Percentiles rank a stretch among this genome's conserved stretches.
Conservation (phyloP, 1,140 invertebrate genomes). For the Archivesica marissinica region DNA sequence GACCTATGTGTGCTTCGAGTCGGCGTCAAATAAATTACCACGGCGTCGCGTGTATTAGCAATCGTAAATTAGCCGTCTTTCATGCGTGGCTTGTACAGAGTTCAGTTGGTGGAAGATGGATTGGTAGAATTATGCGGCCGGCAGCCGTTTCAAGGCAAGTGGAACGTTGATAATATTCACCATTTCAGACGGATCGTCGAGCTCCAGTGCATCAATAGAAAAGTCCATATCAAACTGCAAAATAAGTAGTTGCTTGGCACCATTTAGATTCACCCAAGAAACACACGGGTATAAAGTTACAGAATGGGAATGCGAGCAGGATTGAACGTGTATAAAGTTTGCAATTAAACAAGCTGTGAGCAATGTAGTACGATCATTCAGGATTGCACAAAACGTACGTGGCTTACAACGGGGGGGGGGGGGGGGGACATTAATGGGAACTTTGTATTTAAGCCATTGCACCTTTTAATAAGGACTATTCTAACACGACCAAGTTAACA, state of each 20-base stretch:
- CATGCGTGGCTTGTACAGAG: too few relatives aligned
- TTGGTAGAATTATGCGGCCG: conserved; percentile 1
- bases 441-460: too few relatives aligned
- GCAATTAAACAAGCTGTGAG: neutral
- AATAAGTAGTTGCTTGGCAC: neutral
- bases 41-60: too few relatives aligned
- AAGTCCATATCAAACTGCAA: conserved; percentile 35
- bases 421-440: neutral
- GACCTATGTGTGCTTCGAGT: too few relatives aligned
- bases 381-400: neutral
- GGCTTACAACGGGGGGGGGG: neutral
- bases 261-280: neutral
- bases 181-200: conserved; percentile 27
- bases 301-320: neutral
- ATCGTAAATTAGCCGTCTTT: too few relatives aligned
- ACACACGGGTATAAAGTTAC: neutral
- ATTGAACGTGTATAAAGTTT: neutral
- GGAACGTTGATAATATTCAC: neutral
- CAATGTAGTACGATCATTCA: neutral
- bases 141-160: neutral
- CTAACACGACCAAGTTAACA: too few relatives aligned
- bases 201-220: conserved; percentile 27
- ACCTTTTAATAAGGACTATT: too few relatives aligned
- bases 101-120: too few relatives aligned
- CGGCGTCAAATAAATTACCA: too few relatives aligned